Conservation (phyloP, 2,888 invertebrate species). For the Drosophila suboccidentalis region DNA sequence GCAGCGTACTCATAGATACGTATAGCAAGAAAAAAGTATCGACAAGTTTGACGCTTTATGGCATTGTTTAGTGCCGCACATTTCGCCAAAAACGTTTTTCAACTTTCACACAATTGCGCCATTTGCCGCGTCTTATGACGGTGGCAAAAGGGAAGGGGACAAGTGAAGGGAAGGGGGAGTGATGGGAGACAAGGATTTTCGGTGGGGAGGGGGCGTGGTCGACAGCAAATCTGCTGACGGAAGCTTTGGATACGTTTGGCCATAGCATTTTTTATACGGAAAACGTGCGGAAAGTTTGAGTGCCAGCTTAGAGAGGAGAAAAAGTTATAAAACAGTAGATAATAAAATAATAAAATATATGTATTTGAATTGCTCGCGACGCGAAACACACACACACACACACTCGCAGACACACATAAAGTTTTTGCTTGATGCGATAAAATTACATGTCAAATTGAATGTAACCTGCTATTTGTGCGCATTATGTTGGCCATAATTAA, state of each 20-base stretch:
- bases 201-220: slow-evolving; percentile 28
- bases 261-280: slow-evolving; percentile 76
- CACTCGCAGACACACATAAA: slow-evolving; percentile 30
- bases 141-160: not conserved
- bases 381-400: slow-evolving; percentile 35
- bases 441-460: slow-evolving; percentile 79
- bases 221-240: slow-evolving; percentile 77
- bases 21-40: slow-evolving; percentile 63
- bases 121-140: slow-evolving; percentile 74
- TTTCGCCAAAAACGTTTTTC: slow-evolving; percentile 82
- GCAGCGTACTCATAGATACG: slow-evolving; percentile 34
- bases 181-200: slow-evolving; percentile 2
- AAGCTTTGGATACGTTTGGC: slow-evolving; percentile 69
- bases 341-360: slow-evolving; percentile 80
- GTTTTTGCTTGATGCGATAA: slow-evolving; percentile 69
- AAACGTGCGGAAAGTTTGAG: slow-evolving; percentile 82
- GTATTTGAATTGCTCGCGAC: slow-evolving; percentile 75
- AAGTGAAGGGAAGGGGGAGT: not conserved
- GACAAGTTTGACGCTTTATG: slow-evolving; percentile 83
- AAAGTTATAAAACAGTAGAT: slow-evolving; percentile 79
- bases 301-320: slow-evolving; percentile 71
- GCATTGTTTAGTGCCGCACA: slow-evolving; percentile 81
- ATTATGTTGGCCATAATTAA: slow-evolving; percentile 75
- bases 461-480: slow-evolving; percentile 78
- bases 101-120: slow-evolving; percentile 83